These are phyloP conservation scores for Nasua narica DNA, from an alignment of 2,797 vertebrate species.

Conservation along the genomic window DNA sequence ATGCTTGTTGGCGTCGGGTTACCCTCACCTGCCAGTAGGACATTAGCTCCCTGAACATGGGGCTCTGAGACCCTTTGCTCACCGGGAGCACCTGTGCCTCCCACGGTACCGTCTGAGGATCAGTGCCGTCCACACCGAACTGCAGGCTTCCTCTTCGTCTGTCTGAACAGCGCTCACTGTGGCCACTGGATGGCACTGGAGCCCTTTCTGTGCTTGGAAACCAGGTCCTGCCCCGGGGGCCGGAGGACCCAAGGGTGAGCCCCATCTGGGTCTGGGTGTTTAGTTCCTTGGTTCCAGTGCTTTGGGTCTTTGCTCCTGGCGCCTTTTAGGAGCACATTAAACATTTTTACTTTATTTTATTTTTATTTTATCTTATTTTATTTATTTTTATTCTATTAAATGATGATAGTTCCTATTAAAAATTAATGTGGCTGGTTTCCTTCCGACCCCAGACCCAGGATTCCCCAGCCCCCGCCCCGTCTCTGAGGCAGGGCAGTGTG, in stretches of 20 bases:
- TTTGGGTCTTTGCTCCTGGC: too few species aligned
- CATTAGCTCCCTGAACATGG: too few species aligned
- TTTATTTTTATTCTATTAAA: not conserved
- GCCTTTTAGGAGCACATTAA: not conserved
- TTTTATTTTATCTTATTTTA: not conserved
- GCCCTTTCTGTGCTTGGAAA: not conserved
- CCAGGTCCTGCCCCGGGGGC: not conserved
- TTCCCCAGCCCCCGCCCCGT: not conserved
- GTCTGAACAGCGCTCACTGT: not conserved
- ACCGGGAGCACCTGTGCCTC: not conserved
- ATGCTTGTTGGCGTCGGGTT: not conserved
- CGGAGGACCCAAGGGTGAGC: not conserved
- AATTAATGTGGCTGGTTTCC: not conserved
- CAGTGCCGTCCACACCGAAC: not conserved
- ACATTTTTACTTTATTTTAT: not conserved
- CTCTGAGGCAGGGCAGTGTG: not conserved
- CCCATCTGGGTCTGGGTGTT: not conserved
- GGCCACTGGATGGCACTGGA: not conserved
- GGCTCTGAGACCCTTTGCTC: too few species aligned
- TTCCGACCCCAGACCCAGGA: not conserved
- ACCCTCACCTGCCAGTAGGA: not conserved
- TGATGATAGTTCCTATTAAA: not conserved
- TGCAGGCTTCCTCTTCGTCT: not conserved
- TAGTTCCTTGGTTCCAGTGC: not conserved
- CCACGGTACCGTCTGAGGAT: too few species aligned